A percentile compares a stretch with the other conserved stretches of the same genome.
Conservation (phyloP, 2,797 vertebrate genomes). For the Myripristis murdjan region DNA sequence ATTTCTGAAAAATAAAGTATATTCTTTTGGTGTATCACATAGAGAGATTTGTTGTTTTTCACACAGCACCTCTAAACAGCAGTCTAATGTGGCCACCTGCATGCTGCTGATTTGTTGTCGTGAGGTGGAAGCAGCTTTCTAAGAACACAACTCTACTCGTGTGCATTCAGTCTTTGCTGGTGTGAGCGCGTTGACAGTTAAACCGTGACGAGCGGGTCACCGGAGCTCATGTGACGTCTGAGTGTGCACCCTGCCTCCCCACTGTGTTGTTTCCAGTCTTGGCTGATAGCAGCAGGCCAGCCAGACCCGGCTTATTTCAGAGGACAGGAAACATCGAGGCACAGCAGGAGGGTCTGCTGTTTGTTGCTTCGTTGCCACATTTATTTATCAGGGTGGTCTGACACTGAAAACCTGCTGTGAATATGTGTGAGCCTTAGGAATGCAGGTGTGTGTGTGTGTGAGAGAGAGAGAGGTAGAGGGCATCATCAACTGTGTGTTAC, state of each 20-base stretch:
- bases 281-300: background rate
- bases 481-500: background rate
- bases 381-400: background rate
- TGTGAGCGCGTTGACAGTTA: conserved; percentile 32
- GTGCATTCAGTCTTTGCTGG: conserved; percentile 1
- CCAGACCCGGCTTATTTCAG: conserved; percentile 25
- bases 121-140: conserved; percentile 28
- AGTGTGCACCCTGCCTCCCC: conserved; percentile 27
- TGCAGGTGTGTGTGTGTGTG: conserved; percentile 6
- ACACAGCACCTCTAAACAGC: no score
- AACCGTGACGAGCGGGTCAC: conserved; percentile 28
- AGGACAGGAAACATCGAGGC: conserved; percentile 32
- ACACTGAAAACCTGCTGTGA: conserved; percentile 20
- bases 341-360: conserved; percentile 13
- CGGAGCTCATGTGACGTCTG: conserved; percentile 14
- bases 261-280: background rate
- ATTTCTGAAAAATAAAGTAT: no score
- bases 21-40: no score
- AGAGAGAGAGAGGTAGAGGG: background rate
- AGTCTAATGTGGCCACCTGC: background rate
- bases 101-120: background rate
- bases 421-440: conserved; percentile 4
- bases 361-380: conserved; percentile 24
- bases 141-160: conserved; percentile 25
- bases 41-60: background rate